These are phyloP conservation scores for Platypus cylindrus DNA, from an alignment of 2,888 invertebrate species.

Conservation along the genomic window DNA sequence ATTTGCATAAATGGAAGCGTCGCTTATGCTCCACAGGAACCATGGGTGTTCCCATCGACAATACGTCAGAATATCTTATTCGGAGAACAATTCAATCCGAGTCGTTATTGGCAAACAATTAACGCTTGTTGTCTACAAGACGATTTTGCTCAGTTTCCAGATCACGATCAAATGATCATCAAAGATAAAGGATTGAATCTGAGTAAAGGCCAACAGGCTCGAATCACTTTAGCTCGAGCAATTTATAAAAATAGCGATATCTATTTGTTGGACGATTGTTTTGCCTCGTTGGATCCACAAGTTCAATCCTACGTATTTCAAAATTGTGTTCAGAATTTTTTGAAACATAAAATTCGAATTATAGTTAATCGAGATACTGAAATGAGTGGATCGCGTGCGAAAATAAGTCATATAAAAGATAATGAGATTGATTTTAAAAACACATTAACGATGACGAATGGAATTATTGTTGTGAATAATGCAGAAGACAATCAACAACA, in stretches of 20 bases:
- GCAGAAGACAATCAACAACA: too few relatives aligned
- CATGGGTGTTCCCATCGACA: slow-evolving; percentile 46
- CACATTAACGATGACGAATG: not conserved
- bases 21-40: slow-evolving; percentile 47
- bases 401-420: not conserved
- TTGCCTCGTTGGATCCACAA: slow-evolving; percentile 73
- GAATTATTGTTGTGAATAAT: not conserved
- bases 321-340: slow-evolving; percentile 49
- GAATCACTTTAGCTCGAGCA: slow-evolving; percentile 73
- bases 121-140: slow-evolving; percentile 53
- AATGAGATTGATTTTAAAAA: not conserved
- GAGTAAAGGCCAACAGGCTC: slow-evolving; percentile 71
- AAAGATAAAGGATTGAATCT: slow-evolving; percentile 53
- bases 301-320: slow-evolving; percentile 77
- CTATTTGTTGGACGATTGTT: slow-evolving; percentile 75
- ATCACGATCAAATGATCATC: slow-evolving; percentile 54
- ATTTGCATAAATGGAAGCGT: slow-evolving; percentile 36
- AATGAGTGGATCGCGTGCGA: too few relatives aligned
- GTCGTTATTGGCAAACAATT: slow-evolving; percentile 28
- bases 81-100: slow-evolving; percentile 45
- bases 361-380: too few relatives aligned
- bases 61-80: slow-evolving; percentile 69
- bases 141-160: slow-evolving; percentile 57
- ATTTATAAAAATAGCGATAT: slow-evolving; percentile 72
- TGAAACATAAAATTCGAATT: slow-evolving; percentile 53